These are phyloP conservation scores for Lutraria rhynchaena DNA, from an alignment of 1,140 invertebrate species.

Conservation along the genomic window DNA sequence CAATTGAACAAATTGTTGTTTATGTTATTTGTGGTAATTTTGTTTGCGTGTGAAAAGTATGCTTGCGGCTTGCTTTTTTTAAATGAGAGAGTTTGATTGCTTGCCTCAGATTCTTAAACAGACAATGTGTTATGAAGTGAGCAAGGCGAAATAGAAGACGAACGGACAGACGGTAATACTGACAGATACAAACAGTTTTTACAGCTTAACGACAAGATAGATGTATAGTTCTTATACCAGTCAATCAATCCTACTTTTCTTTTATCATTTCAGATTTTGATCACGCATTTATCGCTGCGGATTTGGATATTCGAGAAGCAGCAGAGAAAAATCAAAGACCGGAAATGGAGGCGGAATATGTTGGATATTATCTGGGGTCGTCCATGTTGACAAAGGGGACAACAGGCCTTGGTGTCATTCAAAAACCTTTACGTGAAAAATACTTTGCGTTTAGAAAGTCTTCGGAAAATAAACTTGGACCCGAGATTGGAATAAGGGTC, in stretches of 20 bases:
- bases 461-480: conserved; percentile 38
- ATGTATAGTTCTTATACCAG: neutral
- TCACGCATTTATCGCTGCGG: neutral
- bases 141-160: neutral
- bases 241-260: neutral
- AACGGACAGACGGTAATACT: neutral
- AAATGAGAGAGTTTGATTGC: too few relatives aligned
- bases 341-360: conserved; percentile 60
- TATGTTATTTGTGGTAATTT: too few relatives aligned
- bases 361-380: conserved; percentile 66
- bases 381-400: conserved; percentile 69
- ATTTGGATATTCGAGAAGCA: neutral
- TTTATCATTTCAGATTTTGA: conserved; percentile 30
- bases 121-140: neutral
- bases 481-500: conserved; percentile 62
- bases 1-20: too few relatives aligned
- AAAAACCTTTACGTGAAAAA: conserved; percentile 68
- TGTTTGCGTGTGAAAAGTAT: too few relatives aligned
- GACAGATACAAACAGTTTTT: neutral
- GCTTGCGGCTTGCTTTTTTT: too few relatives aligned
- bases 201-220: neutral
- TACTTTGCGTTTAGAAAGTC: conserved; percentile 70
- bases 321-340: neutral
- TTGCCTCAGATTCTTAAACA: neutral
- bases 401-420: conserved; percentile 67